phyloP scores from a whole-genome alignment of 2,797 vertebrate species.

The Synaphobranchus kaupii region DNA sequence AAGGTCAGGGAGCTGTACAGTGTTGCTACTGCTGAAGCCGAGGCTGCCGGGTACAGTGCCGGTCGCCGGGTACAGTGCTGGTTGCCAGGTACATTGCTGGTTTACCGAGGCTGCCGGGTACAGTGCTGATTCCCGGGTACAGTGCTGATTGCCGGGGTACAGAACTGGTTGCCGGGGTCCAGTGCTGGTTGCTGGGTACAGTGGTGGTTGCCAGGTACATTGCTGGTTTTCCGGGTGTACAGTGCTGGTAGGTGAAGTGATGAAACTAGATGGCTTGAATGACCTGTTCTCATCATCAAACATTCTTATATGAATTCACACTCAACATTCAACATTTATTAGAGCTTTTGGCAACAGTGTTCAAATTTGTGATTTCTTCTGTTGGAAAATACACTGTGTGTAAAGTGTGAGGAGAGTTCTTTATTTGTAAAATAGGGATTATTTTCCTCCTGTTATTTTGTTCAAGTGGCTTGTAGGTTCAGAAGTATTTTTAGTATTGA shows the following conservation, averaged over 20 bases:
- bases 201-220: no score
- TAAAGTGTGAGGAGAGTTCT: neutral
- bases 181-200: no score
- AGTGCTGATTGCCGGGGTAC: no score
- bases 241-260: neutral
- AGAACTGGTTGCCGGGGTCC: no score
- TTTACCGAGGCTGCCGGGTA: no score
- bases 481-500: neutral
- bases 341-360: neutral
- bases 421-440: neutral
- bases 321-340: constrained; percentile 15
- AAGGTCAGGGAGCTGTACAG: neutral
- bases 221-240: no score
- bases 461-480: neutral
- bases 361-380: neutral
- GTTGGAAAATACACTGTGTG: neutral
- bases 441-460: neutral
- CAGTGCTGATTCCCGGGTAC: no score
- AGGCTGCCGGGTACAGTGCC: no score
- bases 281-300: neutral
- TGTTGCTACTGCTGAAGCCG: no score
- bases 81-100: no score
- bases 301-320: constrained; percentile 7
- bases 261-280: neutral
- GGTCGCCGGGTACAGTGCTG: no score